These are phyloP conservation scores for Mesorhabditis sp. DNA, from an alignment of 2,888 invertebrate genomes.

Conservation along the genomic window DNA sequence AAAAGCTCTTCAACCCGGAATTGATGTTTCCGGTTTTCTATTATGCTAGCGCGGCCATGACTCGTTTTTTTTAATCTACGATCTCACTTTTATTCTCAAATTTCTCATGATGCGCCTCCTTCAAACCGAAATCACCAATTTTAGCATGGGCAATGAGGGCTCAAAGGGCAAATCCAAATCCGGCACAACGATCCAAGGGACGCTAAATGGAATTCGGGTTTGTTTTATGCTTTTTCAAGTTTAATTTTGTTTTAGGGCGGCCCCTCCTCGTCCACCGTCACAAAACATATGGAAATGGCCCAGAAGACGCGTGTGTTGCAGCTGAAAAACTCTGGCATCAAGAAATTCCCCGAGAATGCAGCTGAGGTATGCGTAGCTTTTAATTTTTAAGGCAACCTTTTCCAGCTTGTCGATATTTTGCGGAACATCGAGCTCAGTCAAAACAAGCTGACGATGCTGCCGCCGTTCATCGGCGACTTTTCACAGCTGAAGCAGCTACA, in stretches of 20 bases:
- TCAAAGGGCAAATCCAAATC: background rate
- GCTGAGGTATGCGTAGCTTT: constrained; percentile 27
- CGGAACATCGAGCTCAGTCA: constrained; percentile 87
- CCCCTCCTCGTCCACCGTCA: constrained; percentile 64
- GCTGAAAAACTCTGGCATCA: constrained; percentile 77
- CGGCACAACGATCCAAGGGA: constrained; percentile 5
- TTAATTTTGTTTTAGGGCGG: constrained; percentile 24
- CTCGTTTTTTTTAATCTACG: too few relatives aligned
- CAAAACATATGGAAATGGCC: constrained; percentile 88
- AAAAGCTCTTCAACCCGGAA: too few relatives aligned
- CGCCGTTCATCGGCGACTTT: constrained; percentile 62
- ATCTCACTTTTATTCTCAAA: too few relatives aligned
- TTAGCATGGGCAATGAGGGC: background rate
- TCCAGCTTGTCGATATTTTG: constrained; percentile 64
- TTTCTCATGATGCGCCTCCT: too few relatives aligned
- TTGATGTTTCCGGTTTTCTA: too few relatives aligned
- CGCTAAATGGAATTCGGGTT: background rate
- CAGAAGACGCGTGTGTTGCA: constrained; percentile 91
- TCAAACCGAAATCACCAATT: too few relatives aligned
- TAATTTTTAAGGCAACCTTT: background rate
- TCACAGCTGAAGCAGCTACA: constrained; percentile 63
- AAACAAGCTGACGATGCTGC: constrained; percentile 74
- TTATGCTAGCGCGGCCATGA: too few relatives aligned
- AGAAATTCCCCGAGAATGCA: constrained; percentile 63
- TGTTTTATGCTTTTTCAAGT: background rate